A percentile compares a stretch with the other conserved stretches of the same genome.
These are phyloP conservation scores for Acanthosepion lycidas DNA, from an alignment of 2,888 invertebrate genomes.

Conservation along the genomic window DNA sequence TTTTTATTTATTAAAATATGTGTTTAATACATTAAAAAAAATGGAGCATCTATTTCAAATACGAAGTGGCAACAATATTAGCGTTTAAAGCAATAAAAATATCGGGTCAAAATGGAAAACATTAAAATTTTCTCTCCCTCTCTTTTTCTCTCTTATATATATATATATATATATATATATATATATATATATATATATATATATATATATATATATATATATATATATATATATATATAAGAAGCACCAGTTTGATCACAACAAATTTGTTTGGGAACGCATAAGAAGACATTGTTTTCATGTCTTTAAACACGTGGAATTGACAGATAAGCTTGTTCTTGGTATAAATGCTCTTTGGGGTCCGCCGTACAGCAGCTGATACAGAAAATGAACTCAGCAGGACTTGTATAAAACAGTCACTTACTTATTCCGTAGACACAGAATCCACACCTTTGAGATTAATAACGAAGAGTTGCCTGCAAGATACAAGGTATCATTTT, in stretches of 20 bases:
- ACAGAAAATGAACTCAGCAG: neutral
- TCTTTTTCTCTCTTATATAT: too few species aligned
- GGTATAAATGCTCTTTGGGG: neutral
- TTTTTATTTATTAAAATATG: too few species aligned
- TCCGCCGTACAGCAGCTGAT: neutral
- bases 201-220: too few species aligned
- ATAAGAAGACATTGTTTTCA: neutral
- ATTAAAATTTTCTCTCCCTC: too few species aligned
- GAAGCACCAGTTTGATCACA: neutral
- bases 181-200: too few species aligned
- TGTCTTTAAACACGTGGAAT: neutral
- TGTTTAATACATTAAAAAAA: too few species aligned
- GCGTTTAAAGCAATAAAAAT: too few species aligned
- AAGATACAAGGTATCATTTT: slow-evolving; percentile 1
- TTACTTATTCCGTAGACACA: neutral
- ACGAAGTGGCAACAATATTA: too few species aligned
- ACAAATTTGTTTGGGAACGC: neutral
- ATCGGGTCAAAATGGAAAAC: too few species aligned
- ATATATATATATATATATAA: neutral
- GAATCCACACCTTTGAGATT: neutral
- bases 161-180: too few species aligned
- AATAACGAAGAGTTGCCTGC: neutral
- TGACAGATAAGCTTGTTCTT: neutral
- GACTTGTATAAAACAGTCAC: neutral
- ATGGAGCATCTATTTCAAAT: too few species aligned